These are phyloP conservation scores for Ceyx melanurus DNA, from an alignment of 2,113 vertebrate species.

Conservation along the genomic window DNA sequence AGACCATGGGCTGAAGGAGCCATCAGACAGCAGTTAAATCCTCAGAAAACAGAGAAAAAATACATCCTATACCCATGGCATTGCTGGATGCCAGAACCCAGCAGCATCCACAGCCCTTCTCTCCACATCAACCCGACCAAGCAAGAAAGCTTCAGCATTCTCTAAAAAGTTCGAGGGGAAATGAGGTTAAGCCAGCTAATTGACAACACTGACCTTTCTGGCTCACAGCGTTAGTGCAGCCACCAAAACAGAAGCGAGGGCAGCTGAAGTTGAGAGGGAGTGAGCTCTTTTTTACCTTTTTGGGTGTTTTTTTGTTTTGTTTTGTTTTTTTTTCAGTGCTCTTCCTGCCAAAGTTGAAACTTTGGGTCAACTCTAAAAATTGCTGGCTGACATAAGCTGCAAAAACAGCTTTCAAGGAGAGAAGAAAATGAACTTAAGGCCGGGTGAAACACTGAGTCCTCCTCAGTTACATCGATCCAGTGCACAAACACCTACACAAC, in stretches of 20 bases:
- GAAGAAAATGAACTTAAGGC: not conserved
- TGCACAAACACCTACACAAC: not conserved
- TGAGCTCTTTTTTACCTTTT: not conserved
- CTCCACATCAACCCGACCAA: not conserved
- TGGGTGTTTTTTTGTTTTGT: not conserved
- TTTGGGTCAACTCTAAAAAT: not conserved
- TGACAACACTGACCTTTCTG: conserved; percentile 54
- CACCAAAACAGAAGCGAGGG: conserved; percentile 53
- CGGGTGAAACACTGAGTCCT: not conserved
- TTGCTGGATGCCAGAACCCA: not conserved
- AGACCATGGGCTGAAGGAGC: not conserved
- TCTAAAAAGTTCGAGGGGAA: conserved; percentile 23
- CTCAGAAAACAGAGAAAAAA: not conserved
- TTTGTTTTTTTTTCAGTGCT: not conserved
- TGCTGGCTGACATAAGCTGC: not conserved
- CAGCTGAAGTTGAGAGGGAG: not conserved
- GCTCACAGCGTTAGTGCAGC: conserved; percentile 2
- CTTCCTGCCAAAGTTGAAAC: conserved; percentile 28
- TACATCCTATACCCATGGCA: fast-evolving
- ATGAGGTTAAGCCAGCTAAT: conserved; percentile 60
- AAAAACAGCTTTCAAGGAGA: not conserved
- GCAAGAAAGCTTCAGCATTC: not conserved
- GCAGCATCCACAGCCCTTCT: not conserved
- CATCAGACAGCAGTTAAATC: not conserved
- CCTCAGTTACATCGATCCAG: not conserved